Evolutionary conservation across 1,140 invertebrate species (phyloP).

Genomic region (Bactericera cockerelli): DNA sequence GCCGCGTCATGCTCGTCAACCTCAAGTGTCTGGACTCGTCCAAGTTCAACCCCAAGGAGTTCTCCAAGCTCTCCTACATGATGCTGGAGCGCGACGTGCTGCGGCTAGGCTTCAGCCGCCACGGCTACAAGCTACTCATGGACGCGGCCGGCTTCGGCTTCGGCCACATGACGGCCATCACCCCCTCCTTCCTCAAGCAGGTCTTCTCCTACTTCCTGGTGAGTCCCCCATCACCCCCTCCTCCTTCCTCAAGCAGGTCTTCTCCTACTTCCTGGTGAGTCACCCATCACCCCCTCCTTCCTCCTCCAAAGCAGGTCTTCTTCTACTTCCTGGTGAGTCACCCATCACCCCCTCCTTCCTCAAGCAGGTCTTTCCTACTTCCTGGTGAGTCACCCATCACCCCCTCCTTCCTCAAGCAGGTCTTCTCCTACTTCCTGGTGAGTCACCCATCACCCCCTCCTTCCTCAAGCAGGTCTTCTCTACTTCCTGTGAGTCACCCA

Average conservation of each 20-base stretch:
- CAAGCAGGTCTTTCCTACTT: slow-evolving; percentile 1
- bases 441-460: too few species aligned
- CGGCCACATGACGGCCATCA: not conserved
- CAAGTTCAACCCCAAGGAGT: not conserved
- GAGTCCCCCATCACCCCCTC: not conserved
- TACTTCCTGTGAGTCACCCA: too few species aligned
- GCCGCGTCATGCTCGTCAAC: not conserved
- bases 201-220: not conserved
- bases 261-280: too few species aligned
- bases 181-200: not conserved
- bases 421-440: too few species aligned
- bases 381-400: not conserved
- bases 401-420: too few species aligned
- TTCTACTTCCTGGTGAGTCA: not conserved
- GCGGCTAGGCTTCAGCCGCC: not conserved
- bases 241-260: too few species aligned
- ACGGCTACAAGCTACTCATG: slow-evolving; percentile 3
- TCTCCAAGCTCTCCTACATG: not conserved
- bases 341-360: not conserved
- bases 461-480: too few species aligned
- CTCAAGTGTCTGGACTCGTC: not conserved
- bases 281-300: too few species aligned
- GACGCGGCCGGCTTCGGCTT: not conserved
- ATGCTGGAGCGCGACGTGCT: not conserved
- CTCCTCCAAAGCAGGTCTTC: too few species aligned